Evolutionary conservation across 1,140 invertebrate genomes (phyloP).

Genomic region (Zaprionus kolodkinae): DNA sequence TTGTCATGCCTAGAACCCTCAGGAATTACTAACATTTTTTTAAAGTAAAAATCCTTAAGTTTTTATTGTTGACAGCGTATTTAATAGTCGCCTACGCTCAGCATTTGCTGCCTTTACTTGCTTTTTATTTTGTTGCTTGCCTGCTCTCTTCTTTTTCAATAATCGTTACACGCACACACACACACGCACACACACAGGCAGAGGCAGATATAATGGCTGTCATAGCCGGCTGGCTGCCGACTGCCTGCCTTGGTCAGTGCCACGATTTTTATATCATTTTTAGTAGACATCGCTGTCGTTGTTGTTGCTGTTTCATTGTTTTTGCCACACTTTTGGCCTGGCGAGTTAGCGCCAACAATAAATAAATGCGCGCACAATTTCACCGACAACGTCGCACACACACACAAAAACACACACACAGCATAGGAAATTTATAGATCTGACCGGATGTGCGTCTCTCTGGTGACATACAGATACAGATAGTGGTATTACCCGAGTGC

Average conservation of each 20-base stretch:
- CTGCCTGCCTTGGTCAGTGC: slow-evolving; percentile 29
- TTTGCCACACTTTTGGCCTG: slow-evolving; percentile 68
- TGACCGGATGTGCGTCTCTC: slow-evolving; percentile 78
- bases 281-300: slow-evolving; percentile 36
- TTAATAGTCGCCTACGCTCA: background rate
- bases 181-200: slow-evolving; percentile 27
- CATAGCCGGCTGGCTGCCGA: slow-evolving; percentile 35
- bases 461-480: slow-evolving; percentile 67
- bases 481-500: slow-evolving; percentile 33
- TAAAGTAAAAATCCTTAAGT: too few species aligned
- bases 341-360: slow-evolving; percentile 78
- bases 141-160: slow-evolving; percentile 23
- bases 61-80: background rate
- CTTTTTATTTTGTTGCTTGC: slow-evolving; percentile 1
- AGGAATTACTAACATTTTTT: too few species aligned
- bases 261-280: slow-evolving; percentile 78
- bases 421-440: slow-evolving; percentile 76
- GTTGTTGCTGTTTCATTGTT: slow-evolving; percentile 52
- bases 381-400: slow-evolving; percentile 36
- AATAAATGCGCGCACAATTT: slow-evolving; percentile 73
- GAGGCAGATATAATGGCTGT: slow-evolving; percentile 53
- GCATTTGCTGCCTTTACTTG: background rate
- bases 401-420: slow-evolving; percentile 4
- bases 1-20: background rate
- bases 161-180: slow-evolving; percentile 27